Evolutionary conservation across 2,797 vertebrate species (phyloP), one percentile per base, ranked within the genome.

Genomic region (Mormyrus proboscirostris): DNA sequence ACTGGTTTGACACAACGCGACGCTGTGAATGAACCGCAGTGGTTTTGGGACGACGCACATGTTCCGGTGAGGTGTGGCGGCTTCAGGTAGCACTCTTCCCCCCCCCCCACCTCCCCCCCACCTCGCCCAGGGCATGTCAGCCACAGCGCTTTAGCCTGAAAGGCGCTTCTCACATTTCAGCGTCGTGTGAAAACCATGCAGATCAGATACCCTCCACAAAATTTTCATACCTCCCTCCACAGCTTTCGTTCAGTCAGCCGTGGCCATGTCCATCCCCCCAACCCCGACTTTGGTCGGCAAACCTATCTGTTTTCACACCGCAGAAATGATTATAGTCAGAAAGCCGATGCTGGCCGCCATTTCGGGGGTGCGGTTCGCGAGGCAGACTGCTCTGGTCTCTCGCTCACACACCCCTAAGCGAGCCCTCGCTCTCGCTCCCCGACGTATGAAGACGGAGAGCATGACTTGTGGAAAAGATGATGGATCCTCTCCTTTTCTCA

Each of bases 401-500:
- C 8, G 9, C 16, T 49, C 22, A 51, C 49, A 41, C 22, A 9
- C n/a, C 29, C 53, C 6, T 29, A 33, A 29, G 16, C 1, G 29
- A 87, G 85, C 19, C 1, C 85, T 57, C 5, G 3, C 22, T n/a
- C 10, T n/a, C 4, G 55, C 55, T 86, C 84, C 16, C 50, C 5
- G 10, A 1, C 84, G 14, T 19, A 16, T 14, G 84, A 33, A 19
- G 12, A 29, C 12, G 4, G 79, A 55, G 49, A 55, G 50, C 12
- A 16, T 25, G 50, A 53, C 51, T 33, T 33, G 9, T 25, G 94
- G 94, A 94, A 95, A 92, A 94, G 95, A 94, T 94, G 90, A 95
- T 94, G 90, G 94, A 94, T 95, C 92, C 91, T 93, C 92, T 91
- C 93, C 93, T 95, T 94, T 93, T 95, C 92, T 89, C 51, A 38